Conservation (phyloP, 2,113 vertebrate species). For the Mormyrus iriodes region DNA sequence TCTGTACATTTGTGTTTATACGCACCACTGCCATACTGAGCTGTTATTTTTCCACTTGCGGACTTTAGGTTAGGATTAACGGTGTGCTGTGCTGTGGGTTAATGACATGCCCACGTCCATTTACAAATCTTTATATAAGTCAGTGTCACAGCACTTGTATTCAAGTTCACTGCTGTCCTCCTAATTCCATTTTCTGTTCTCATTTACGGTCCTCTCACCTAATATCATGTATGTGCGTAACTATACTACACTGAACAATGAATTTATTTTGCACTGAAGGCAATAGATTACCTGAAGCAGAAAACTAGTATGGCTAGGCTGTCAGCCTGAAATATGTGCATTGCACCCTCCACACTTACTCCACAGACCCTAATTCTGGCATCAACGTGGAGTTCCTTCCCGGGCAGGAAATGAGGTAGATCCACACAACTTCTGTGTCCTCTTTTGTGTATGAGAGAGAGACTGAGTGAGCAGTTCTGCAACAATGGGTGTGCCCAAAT, state of each 20-base stretch:
- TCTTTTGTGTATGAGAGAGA: neutral
- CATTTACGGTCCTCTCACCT: neutral
- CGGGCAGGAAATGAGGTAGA: neutral
- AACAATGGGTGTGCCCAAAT: neutral
- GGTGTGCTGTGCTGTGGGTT: neutral
- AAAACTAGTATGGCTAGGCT: neutral
- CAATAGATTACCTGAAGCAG: neutral
- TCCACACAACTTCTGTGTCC: neutral
- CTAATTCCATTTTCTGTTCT: neutral
- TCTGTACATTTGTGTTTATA: neutral
- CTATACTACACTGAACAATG: neutral
- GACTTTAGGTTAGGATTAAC: neutral
- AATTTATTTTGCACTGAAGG: neutral
- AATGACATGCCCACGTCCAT: neutral
- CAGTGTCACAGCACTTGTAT: too few relatives aligned
- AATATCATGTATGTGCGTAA: neutral
- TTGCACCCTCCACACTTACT: neutral
- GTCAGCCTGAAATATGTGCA: neutral
- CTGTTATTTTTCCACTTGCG: neutral
- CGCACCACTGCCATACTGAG: neutral
- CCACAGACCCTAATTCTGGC: neutral
- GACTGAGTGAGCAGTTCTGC: neutral
- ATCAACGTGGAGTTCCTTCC: neutral
- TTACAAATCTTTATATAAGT: neutral
- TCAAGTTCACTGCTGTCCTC: neutral